Percentiles rank a stretch among this genome's conserved stretches.
Evolutionary conservation across 1,140 invertebrate species (phyloP).

Genomic region (Pogonognathellus flavescens): DNA sequence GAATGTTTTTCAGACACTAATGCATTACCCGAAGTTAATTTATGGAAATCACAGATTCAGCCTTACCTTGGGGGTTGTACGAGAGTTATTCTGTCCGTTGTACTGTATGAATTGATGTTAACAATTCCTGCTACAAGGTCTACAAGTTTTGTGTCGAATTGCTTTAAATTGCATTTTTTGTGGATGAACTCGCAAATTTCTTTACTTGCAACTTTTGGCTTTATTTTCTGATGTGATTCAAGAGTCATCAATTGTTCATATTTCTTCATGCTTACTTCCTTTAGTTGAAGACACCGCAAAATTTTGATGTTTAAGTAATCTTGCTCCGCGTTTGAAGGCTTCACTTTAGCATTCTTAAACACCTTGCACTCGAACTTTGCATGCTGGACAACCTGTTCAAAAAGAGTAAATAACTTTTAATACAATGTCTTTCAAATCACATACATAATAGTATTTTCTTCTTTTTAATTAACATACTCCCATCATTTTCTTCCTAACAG

Average conservation of each 20-base stretch:
- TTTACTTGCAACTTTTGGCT: slow-evolving; percentile 52
- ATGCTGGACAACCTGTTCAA: slow-evolving; percentile 38
- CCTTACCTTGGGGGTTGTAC: slow-evolving; percentile 52
- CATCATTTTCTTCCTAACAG: no score
- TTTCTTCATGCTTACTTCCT: slow-evolving; percentile 56
- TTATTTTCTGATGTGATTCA: slow-evolving; percentile 22
- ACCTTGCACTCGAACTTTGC: slow-evolving; percentile 60
- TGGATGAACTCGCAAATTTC: slow-evolving; percentile 57
- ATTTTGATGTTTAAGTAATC: slow-evolving; percentile 57
- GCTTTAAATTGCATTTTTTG: slow-evolving; percentile 58
- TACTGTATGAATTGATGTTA: slow-evolving; percentile 54
- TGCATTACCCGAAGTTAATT: background rate
- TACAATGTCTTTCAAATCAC: no score
- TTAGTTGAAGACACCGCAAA: slow-evolving; percentile 54
- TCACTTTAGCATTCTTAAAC: slow-evolving; percentile 55
- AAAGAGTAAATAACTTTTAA: no score
- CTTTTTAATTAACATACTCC: no score
- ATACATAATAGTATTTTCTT: no score
- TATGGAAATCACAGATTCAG: background rate
- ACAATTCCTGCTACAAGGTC: slow-evolving; percentile 56
- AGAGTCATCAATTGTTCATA: slow-evolving; percentile 56
- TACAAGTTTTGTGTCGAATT: slow-evolving; percentile 50
- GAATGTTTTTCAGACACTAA: slow-evolving; percentile 12
- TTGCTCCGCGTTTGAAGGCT: slow-evolving; percentile 49
- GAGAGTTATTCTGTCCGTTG: slow-evolving; percentile 54